Base-by-base conservation (phyloP, 2,888 invertebrate genomes). In the Sabellastarte sp. region DNA sequence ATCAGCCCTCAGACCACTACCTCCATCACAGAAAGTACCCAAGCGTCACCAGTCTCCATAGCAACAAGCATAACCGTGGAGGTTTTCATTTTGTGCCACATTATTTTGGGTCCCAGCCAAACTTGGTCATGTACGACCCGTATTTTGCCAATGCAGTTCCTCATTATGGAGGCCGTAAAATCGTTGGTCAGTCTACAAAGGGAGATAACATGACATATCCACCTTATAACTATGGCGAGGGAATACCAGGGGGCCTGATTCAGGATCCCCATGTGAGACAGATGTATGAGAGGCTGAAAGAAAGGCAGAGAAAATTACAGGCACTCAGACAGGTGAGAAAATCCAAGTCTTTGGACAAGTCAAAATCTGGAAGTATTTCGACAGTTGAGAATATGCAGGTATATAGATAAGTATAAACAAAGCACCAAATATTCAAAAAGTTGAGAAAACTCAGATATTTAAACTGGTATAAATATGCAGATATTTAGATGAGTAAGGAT, bases 251-350 rank as follows among this genome's bases (percentile, higher is more conserved):
- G 20, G 41, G 10, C 10, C 10, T 41, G 41, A 41, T 26, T 15
- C 28, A 26, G 28, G 50, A 28, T 28, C 59, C 10, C 10, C 26
- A 50, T n/a, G 57, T 31, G 24, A 32, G 78, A 60, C 73, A 76
- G 32, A 80, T 79, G 56, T 81, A 81, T 63, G 63, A 79, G 15
- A 70, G 72, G 58, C 63, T 81, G 60, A 77, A 78, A 60, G 79
- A 80, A 32, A 70, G 81, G 31, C 77, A 77, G 67, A 71, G 73
- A 33, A 75, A 78, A 64, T 70, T 80, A 51, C 70, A 73, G 33
- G 73, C 24, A 5, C 28, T 53, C 20, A 41, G 41, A 41, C n/a
- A n/a, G n/a, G n/a, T n/a, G n/a, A n/a, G n/a, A n/a, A n/a, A n/a
- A n/a, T n/a, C n/a, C n/a, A n/a, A n/a, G n/a, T n/a, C n/a, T n/a